phyloP scores from a whole-genome alignment of 2,797 vertebrate genomes.

The Oreortyx pictus region DNA sequence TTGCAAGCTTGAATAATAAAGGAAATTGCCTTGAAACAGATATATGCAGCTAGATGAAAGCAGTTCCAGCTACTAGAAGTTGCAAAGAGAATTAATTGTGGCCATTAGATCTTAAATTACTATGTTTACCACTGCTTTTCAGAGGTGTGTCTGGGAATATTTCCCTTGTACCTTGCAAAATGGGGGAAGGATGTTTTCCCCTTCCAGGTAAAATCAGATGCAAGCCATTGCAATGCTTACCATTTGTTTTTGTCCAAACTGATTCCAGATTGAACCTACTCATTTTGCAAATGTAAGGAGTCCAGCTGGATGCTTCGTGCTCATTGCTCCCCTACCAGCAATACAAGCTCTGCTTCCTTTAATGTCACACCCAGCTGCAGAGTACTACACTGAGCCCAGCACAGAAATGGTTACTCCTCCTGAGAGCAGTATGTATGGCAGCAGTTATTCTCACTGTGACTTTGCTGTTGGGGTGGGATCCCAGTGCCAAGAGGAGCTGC shows the following conservation, averaged over 20 bases:
- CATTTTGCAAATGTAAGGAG: background rate
- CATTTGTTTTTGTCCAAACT: background rate
- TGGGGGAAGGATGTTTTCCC: background rate
- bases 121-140: background rate
- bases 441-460: fast-evolving
- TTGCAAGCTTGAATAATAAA: conserved; percentile 40
- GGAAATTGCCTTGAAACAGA: conserved; percentile 52
- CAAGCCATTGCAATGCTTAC: background rate
- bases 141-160: background rate
- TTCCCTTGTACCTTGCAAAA: background rate
- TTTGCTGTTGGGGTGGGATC: background rate
- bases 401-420: background rate
- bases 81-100: conserved; percentile 30
- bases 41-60: conserved; percentile 24
- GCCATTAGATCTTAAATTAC: background rate
- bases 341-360: conserved; percentile 22
- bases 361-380: background rate
- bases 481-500: background rate
- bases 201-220: background rate
- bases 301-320: conserved; percentile 13
- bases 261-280: background rate
- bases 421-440: background rate
- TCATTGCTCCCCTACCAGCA: background rate
- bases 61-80: conserved; percentile 5
- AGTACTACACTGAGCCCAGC: background rate